Base-by-base conservation (phyloP, 2,113 vertebrate species). In the Pionites leucogaster region DNA sequence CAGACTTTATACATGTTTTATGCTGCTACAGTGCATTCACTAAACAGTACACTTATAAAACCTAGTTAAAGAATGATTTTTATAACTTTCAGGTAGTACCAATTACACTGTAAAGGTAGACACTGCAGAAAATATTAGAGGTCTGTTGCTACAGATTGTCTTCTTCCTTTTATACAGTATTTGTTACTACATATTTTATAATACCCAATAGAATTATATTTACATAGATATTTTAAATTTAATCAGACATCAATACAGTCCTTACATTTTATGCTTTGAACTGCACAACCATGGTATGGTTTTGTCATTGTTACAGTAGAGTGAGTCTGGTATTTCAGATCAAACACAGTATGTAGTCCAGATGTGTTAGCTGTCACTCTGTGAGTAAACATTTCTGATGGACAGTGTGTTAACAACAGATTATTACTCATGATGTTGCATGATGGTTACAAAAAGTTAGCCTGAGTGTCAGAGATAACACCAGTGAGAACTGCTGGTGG, bases 371-470 rank as follows among this genome's bases (percentile, higher is more conserved):
- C 95, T 97, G 96, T 96, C 96, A 96, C 88, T 79, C 67, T 78
- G 55, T 86, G 96, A 95, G 93, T 97, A 98, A 98, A 98, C 96
- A 97, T 29, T 78, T 62, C 88, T 97, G 95, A 98, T 92, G 92
- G 97, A 97, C 96, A 96, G 85, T 19, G 94, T 97, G 96, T 94
- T 97, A 97, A 79, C 95, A 96, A 93, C 92, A 97, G 94, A 81
- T 91, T 95, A 90, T 96, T 95, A 95, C 86, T 92, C 96, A 95
- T 69, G 85, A 95, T 92, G 90, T 82, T 96, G 78, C 55, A 85
- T 35, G 78, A 81, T 39, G 72, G 86, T 83, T 96, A 93, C 94
- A 95, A 37, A 88, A 92, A 94, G 93, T 74, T 80, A 91, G 82
- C 62, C 41, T 42, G 57, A 83, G 60, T 75, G 86, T 95, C 89